These are phyloP conservation scores for Geotria australis DNA, from an alignment of 2,797 vertebrate species.

Conservation along the genomic window DNA sequence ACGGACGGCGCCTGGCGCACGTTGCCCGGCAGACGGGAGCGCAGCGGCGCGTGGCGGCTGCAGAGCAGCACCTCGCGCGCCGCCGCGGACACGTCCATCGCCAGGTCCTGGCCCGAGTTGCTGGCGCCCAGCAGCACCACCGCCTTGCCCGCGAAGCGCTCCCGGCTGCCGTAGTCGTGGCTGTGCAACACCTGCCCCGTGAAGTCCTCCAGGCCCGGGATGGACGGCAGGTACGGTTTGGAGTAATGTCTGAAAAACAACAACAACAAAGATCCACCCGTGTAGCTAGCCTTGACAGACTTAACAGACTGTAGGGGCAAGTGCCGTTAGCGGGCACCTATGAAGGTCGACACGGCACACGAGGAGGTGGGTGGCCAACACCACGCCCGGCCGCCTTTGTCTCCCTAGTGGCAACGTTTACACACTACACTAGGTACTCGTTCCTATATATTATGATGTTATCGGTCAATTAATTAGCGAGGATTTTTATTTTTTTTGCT, in stretches of 20 bases:
- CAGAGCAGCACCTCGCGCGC: slow-evolving; percentile 19
- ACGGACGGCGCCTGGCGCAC: slow-evolving; percentile 9
- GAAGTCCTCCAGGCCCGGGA: slow-evolving; percentile 21
- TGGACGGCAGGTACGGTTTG: slow-evolving; percentile 15
- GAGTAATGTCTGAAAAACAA: slow-evolving; percentile 20
- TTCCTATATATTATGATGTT: no score
- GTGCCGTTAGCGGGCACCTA: no score
- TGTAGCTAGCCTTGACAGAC: no score
- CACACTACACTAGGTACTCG: no score
- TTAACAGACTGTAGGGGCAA: no score
- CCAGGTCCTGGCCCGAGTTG: slow-evolving; percentile 28
- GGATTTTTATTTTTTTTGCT: no score
- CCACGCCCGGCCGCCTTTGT: no score
- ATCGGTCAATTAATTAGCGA: no score
- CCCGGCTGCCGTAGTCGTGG: slow-evolving; percentile 16
- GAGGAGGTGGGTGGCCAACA: no score
- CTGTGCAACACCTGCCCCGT: slow-evolving; percentile 30
- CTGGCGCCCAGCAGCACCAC: slow-evolving; percentile 24
- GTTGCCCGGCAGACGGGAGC: slow-evolving; percentile 9
- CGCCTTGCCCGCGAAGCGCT: slow-evolving; percentile 13
- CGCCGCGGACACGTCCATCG: slow-evolving; percentile 14
- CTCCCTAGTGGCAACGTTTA: no score
- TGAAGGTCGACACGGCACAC: no score
- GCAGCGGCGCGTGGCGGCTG: slow-evolving; percentile 8
- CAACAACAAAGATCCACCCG: not conserved